These are phyloP conservation scores for Spodoptera litura DNA, from an alignment of 1,140 invertebrate genomes.

Conservation along the genomic window DNA sequence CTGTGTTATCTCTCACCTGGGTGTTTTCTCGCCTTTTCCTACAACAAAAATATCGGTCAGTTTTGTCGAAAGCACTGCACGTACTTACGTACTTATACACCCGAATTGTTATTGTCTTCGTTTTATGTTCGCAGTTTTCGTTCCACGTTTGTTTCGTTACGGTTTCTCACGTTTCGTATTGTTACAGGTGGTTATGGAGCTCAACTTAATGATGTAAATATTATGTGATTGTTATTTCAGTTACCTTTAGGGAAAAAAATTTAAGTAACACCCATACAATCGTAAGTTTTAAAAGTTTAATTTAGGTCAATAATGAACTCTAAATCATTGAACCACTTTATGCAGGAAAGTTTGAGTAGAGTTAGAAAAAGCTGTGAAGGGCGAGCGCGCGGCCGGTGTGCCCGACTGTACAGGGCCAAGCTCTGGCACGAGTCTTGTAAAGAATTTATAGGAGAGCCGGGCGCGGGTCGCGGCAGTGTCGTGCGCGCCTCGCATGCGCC, in stretches of 20 bases:
- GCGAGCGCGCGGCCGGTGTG: constrained; percentile 47
- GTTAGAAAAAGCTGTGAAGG: constrained; percentile 2
- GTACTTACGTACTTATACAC: background rate
- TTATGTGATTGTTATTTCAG: no score
- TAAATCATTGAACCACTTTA: background rate
- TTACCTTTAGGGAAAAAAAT: no score
- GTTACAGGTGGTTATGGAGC: background rate
- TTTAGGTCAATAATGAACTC: background rate
- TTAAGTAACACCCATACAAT: no score
- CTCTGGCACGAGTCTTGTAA: constrained; percentile 76
- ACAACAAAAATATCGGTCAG: constrained; percentile 10
- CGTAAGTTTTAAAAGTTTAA: no score
- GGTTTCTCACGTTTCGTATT: background rate
- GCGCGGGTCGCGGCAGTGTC: constrained; percentile 68
- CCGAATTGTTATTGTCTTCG: constrained; percentile 3
- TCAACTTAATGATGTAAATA: no score
- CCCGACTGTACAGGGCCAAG: constrained; percentile 78
- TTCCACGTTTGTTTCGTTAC: background rate
- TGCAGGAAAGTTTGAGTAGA: background rate
- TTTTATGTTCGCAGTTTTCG: background rate
- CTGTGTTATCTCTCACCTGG: constrained; percentile 44
- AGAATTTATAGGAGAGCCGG: constrained; percentile 79
- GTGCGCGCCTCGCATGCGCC: constrained; percentile 52
- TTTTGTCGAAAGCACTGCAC: constrained; percentile 17
- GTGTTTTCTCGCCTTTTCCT: constrained; percentile 36